These are phyloP conservation scores for Mormyrops attenuatus DNA, from an alignment of 2,797 vertebrate species.

Conservation along the genomic window DNA sequence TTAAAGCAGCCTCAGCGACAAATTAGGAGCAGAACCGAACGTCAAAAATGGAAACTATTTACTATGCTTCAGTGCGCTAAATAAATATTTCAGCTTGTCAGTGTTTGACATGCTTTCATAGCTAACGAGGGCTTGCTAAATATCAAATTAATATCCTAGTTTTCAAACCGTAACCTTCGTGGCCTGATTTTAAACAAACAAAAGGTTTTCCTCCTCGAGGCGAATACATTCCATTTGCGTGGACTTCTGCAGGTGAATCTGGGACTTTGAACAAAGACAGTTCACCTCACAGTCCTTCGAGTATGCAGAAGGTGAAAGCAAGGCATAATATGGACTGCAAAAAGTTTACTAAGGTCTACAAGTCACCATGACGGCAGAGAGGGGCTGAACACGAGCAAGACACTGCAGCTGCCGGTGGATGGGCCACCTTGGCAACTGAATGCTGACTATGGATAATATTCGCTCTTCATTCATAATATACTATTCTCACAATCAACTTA, in stretches of 20 bases:
- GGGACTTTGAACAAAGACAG: constrained; percentile 12
- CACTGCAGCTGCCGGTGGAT: not conserved
- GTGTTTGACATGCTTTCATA: constrained; percentile 63
- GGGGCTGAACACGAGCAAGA: not conserved
- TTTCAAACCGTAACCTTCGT: constrained; percentile 50
- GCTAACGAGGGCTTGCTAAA: constrained; percentile 59
- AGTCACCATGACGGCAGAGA: not conserved
- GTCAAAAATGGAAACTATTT: constrained; percentile 67
- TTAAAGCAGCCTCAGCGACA: constrained; percentile 56
- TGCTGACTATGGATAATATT: not conserved
- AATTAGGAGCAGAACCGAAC: constrained; percentile 63
- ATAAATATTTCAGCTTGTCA: constrained; percentile 72
- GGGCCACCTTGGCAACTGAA: not conserved
- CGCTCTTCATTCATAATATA: not conserved
- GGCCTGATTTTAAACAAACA: constrained; percentile 51
- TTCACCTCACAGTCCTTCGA: constrained; percentile 36
- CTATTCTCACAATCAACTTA: not conserved
- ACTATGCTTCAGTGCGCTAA: constrained; percentile 59
- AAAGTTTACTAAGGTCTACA: not conserved
- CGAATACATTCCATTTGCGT: constrained; percentile 40
- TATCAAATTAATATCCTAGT: constrained; percentile 58
- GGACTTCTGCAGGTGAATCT: constrained; percentile 32
- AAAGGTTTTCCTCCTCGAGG: constrained; percentile 26
- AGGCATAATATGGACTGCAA: not conserved
- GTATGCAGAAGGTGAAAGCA: constrained; percentile 27